phyloP scores from a whole-genome alignment of 2,888 invertebrate species.

The Synergus itoensis region DNA sequence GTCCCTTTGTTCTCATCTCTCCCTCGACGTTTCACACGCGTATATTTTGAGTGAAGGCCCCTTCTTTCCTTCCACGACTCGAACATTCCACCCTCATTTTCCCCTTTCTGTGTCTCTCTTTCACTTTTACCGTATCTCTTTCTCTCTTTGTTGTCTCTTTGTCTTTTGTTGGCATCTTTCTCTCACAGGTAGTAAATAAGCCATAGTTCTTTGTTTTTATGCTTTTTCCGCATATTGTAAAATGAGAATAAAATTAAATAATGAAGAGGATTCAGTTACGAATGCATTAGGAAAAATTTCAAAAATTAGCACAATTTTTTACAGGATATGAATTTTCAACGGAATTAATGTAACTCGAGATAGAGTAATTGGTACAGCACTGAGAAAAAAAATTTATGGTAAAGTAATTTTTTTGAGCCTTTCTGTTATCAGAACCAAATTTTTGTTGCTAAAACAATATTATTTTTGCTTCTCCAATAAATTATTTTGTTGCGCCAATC shows the following conservation, averaged over 20 bases:
- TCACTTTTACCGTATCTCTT: conserved; percentile 25
- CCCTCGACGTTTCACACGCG: conserved; percentile 52
- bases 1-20: conserved; percentile 53
- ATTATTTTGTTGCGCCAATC: too few species aligned
- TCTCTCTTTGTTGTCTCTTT: conserved; percentile 43
- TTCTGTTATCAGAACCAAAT: too few species aligned
- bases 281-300: too few species aligned
- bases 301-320: too few species aligned
- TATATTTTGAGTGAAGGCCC: conserved; percentile 50
- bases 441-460: too few species aligned
- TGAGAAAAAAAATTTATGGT: too few species aligned
- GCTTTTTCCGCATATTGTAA: not conserved
- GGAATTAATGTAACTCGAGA: too few species aligned
- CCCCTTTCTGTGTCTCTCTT: conserved; percentile 48
- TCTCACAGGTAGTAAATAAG: not conserved
- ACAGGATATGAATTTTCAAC: too few species aligned
- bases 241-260: not conserved
- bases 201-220: not conserved
- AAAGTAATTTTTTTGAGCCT: too few species aligned
- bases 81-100: conserved; percentile 50
- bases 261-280: too few species aligned
- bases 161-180: conserved; percentile 9
- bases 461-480: too few species aligned
- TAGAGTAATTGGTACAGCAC: too few species aligned
- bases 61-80: conserved; percentile 45